Evolutionary conservation across 1,140 invertebrate genomes (phyloP).

Genomic region (Venturia canescens): DNA sequence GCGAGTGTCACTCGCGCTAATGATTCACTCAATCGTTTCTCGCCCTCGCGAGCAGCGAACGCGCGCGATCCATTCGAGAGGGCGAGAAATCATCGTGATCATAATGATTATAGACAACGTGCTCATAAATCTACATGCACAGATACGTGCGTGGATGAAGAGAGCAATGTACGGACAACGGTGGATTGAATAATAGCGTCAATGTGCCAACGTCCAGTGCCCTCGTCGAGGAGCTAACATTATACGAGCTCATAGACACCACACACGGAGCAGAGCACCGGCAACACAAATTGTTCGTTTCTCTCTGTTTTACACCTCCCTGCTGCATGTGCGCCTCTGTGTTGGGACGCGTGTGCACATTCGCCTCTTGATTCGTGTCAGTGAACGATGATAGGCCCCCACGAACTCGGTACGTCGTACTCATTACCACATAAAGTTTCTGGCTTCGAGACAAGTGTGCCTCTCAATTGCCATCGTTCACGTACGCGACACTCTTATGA

Average conservation of each 20-base stretch:
- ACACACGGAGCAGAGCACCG: too few species aligned
- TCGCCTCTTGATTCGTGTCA: not conserved
- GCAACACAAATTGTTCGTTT: too few species aligned
- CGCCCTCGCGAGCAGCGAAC: too few species aligned
- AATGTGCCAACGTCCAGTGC: constrained; percentile 49
- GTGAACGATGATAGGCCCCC: constrained; percentile 10
- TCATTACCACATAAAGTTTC: constrained; percentile 50
- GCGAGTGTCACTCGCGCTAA: constrained; percentile 1
- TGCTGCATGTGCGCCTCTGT: too few species aligned
- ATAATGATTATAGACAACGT: not conserved
- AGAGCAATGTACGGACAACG: constrained; percentile 29
- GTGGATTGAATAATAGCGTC: constrained; percentile 50
- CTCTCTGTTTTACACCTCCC: too few species aligned
- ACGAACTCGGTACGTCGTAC: constrained; percentile 41
- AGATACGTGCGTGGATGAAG: not conserved
- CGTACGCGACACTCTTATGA: constrained; percentile 32
- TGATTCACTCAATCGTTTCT: not conserved
- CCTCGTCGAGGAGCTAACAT: constrained; percentile 11
- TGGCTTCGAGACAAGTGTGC: constrained; percentile 48
- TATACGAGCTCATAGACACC: constrained; percentile 13
- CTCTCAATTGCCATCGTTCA: not conserved
- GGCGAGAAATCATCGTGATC: constrained; percentile 20
- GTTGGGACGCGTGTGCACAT: not conserved
- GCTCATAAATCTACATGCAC: too few species aligned
- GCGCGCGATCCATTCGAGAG: constrained; percentile 3